These are phyloP conservation scores for Catalaphyllia jardinei DNA, from an alignment of 64 coral and sea anemone species.

Conservation along the genomic window DNA sequence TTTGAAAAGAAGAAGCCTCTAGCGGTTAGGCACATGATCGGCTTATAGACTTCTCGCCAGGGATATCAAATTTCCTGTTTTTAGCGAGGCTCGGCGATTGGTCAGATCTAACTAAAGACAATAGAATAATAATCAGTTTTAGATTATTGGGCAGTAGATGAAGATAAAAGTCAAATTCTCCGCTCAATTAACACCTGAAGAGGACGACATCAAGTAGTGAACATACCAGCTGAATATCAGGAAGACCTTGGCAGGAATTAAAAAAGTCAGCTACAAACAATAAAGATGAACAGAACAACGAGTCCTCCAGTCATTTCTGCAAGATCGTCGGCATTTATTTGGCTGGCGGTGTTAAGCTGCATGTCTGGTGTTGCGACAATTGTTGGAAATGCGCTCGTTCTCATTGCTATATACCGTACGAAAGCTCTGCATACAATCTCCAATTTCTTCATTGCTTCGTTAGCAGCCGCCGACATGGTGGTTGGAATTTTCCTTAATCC, in stretches of 20 bases:
- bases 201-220: too few species aligned
- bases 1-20: too few species aligned
- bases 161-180: too few species aligned
- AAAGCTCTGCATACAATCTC: slow-evolving; percentile 59
- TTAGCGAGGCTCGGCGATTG: background rate
- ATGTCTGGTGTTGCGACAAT: slow-evolving; percentile 67
- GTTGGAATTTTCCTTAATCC: slow-evolving; percentile 67
- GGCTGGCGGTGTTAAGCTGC: slow-evolving; percentile 54
- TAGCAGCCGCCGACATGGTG: slow-evolving; percentile 61
- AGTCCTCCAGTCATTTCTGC: background rate
- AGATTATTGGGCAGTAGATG: too few species aligned
- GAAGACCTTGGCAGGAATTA: background rate
- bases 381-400: slow-evolving; percentile 63
- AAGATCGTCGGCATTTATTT: slow-evolving; percentile 17
- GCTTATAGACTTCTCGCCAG: background rate
- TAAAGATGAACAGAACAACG: background rate
- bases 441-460: slow-evolving; percentile 76
- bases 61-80: background rate
- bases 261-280: background rate
- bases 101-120: background rate
- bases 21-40: too few species aligned
- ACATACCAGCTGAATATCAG: too few species aligned
- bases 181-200: too few species aligned
- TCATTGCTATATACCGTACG: slow-evolving; percentile 68
- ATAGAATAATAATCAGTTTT: background rate